Base-by-base conservation (phyloP, 2,888 invertebrate species). In the Subacronicta megacephala region DNA sequence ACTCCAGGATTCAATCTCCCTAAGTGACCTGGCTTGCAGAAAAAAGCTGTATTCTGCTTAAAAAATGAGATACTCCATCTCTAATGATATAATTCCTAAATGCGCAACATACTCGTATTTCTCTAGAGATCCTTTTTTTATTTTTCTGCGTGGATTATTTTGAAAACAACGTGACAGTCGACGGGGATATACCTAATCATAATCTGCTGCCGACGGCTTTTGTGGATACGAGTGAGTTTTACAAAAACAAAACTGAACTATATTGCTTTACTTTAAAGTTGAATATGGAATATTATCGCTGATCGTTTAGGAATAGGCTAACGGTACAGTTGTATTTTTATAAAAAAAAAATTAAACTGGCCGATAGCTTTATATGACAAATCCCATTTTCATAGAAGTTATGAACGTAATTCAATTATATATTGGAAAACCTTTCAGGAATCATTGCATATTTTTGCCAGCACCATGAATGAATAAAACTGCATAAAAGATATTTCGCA, bases 91-190 rank as follows among this genome's bases (percentile, higher is more conserved):
- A 37, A 29, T 42, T 52, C 17, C 47, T 49, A 45, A 44, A 40
- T 33, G 38, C 43, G 18, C 20, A 41, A 12, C 29, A 2, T 38
- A 47, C 23, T 16, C 13, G 7, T 47, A 70, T 67, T 64, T 66
- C 77, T 72, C 73, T 6, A 54, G 72, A 68, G 72, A 75, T 62
- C 15, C 46, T 56, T 42, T 68, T 65, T 67, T 57, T 61, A 59
- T 63, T 75, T 72, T 74, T 68, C 65, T 62, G 46, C 61, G 53
- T 62, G 63, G 52, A 70, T 74, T 72, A 73, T 72, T 72, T 60
- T 43, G n/a, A 69, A 62, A 63, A 62, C 52, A 45, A 40, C 40
- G 43, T 42, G 56, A 44, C 43, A 51, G 47, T 41, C 51, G 23
- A 50, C 50, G 43, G 33, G 37, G 7, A 45, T 33, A 47, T 29